phyloP scores from a whole-genome alignment of 2,797 vertebrate genomes.

The Xenops minutus region DNA sequence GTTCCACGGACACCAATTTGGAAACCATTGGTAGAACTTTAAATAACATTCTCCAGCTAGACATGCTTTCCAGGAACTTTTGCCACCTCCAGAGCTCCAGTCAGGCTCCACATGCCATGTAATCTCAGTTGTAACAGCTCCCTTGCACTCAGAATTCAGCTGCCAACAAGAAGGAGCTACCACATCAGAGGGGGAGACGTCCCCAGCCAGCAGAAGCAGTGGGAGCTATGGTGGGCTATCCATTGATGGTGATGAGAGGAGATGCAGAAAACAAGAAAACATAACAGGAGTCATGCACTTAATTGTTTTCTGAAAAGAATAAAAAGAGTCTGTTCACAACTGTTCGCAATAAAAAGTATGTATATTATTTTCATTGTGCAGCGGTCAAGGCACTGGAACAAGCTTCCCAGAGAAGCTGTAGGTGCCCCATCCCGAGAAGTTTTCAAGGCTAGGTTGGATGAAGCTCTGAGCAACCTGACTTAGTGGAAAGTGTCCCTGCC shows the following conservation, averaged over 20 bases:
- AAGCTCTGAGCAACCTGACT: not conserved
- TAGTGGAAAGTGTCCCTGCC: not conserved
- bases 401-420: not conserved
- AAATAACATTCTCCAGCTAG: not conserved
- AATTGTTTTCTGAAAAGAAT: not conserved
- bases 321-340: not conserved
- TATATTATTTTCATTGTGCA: conserved; percentile 17
- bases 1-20: not conserved
- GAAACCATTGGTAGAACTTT: not conserved
- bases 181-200: not conserved
- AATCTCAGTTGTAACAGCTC: not conserved
- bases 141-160: not conserved
- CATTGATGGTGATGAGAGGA: not conserved
- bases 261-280: not conserved
- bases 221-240: not conserved
- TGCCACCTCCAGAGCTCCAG: not conserved
- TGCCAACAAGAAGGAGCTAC: not conserved
- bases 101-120: not conserved
- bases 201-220: not conserved
- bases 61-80: not conserved
- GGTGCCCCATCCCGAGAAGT: not conserved
- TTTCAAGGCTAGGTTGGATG: not conserved
- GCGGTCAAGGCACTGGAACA: not conserved
- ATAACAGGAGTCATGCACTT: not conserved
- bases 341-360: not conserved